Conservation (phyloP, 2,113 vertebrate genomes). For the Rynchops niger region DNA sequence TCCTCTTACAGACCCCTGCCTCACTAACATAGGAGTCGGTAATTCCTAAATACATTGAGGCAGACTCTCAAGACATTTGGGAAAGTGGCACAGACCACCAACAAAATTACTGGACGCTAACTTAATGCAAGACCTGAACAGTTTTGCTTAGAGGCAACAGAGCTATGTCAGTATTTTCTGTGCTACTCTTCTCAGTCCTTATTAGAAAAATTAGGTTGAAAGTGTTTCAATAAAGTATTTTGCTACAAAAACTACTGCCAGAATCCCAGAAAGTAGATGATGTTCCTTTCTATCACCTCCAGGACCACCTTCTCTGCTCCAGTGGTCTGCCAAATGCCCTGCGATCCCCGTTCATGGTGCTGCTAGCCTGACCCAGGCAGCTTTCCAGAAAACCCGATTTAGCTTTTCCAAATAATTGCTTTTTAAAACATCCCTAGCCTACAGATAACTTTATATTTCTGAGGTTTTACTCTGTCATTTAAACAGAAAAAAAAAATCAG, state of each 20-base stretch:
- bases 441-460: neutral
- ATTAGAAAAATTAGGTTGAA: neutral
- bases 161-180: neutral
- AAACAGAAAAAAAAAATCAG: neutral
- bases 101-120: neutral
- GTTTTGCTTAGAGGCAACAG: neutral
- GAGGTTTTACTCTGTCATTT: neutral
- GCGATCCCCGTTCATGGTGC: fast-evolving
- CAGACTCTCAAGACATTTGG: neutral
- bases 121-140: neutral
- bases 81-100: neutral
- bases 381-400: neutral
- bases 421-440: neutral
- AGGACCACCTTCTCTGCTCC: neutral
- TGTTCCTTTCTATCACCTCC: neutral
- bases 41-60: neutral
- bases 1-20: neutral
- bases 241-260: neutral
- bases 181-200: neutral
- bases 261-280: neutral
- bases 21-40: neutral
- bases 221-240: neutral
- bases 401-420: neutral
- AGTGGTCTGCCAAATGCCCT: neutral
- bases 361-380: neutral